Percentiles rank a stretch among this genome's conserved stretches.
phyloP scores from a whole-genome alignment of 2,113 vertebrate species.

The Arenaria interpres region DNA sequence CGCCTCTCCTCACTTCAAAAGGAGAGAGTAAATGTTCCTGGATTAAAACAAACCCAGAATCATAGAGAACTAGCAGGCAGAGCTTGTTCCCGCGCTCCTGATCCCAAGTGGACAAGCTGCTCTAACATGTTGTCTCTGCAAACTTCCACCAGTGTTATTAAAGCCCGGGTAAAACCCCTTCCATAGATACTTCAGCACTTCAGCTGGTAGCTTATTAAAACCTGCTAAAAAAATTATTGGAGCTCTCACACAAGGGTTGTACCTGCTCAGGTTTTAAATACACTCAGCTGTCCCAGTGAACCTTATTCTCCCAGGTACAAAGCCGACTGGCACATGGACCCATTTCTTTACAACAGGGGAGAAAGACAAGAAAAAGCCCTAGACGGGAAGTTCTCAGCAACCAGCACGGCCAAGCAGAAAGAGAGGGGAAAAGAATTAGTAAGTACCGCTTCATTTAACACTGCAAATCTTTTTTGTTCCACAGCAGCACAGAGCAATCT shows the following conservation, averaged over 20 bases:
- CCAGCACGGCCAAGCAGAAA: neutral
- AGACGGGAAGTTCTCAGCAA: neutral
- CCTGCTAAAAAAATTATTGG: neutral
- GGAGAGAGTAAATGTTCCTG: neutral
- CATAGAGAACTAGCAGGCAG: accelerated
- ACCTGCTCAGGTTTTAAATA: neutral
- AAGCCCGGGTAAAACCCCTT: neutral
- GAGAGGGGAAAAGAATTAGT: neutral
- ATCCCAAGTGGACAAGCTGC: neutral
- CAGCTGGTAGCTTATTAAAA: neutral
- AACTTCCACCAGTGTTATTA: neutral
- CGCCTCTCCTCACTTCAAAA: neutral
- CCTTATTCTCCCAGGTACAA: neutral
- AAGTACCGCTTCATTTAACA: neutral
- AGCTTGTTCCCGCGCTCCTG: neutral
- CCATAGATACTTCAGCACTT: neutral
- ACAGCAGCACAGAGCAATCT: neutral
- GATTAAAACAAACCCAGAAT: neutral
- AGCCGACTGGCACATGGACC: neutral
- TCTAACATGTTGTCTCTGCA: neutral
- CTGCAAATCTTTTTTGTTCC: neutral
- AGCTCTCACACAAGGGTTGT: neutral
- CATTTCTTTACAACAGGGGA: too few relatives aligned
- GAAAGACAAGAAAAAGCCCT: too few relatives aligned
- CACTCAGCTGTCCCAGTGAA: too few relatives aligned